Percentiles rank a stretch among this genome's conserved stretches.
Evolutionary conservation across 2,113 vertebrate genomes (phyloP).

Genomic region (Corythaixoides concolor): DNA sequence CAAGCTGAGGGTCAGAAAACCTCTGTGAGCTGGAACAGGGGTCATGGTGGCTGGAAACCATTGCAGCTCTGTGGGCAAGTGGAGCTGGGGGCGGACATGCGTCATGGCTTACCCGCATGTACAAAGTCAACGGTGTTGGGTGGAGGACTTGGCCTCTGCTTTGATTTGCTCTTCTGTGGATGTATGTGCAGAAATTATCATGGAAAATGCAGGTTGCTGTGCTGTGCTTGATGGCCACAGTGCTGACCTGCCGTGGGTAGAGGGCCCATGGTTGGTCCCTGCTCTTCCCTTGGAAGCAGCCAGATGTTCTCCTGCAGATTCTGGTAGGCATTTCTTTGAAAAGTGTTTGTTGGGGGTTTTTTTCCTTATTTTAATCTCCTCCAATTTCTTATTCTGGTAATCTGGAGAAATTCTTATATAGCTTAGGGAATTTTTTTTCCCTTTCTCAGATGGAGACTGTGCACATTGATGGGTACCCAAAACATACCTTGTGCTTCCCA

Average conservation of each 20-base stretch:
- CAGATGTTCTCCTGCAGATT: background rate
- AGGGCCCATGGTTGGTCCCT: fast-evolving
- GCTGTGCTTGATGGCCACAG: fast-evolving
- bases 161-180: background rate
- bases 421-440: background rate
- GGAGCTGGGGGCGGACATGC: fast-evolving
- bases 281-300: background rate
- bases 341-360: too few relatives aligned
- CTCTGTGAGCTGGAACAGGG: background rate
- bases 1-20: background rate
- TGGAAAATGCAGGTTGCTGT: background rate
- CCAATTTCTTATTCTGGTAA: background rate
- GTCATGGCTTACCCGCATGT: fast-evolving
- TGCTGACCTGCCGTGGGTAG: background rate
- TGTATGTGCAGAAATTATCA: background rate
- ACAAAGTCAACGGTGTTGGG: background rate
- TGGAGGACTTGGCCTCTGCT: background rate
- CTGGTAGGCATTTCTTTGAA: background rate
- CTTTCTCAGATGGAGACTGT: background rate
- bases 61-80: background rate
- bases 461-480: background rate
- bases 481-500: background rate
- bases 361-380: too few relatives aligned
- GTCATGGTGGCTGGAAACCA: background rate
- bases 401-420: background rate